phyloP scores from a whole-genome alignment of 2,113 vertebrate species.

The Eurystomus gularis region DNA sequence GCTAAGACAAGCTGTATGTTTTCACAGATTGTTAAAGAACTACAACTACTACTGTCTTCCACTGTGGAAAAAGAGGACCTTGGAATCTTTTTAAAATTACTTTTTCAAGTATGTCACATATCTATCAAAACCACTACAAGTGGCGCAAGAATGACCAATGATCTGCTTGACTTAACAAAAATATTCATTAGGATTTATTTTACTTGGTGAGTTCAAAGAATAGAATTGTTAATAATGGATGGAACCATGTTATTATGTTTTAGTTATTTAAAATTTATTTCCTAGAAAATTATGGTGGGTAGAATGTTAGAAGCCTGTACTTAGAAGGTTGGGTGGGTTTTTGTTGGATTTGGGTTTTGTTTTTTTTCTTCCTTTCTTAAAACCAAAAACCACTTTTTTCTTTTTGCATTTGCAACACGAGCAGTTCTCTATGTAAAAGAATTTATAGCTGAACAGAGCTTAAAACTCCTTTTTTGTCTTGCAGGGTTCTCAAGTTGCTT shows the following conservation, averaged over 20 bases:
- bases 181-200: not conserved
- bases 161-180: not conserved
- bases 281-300: not conserved
- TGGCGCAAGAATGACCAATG: not conserved
- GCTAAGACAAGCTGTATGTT: not conserved
- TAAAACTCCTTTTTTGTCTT: not conserved
- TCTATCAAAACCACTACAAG: not conserved
- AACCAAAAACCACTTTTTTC: not conserved
- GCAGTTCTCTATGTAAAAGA: not conserved
- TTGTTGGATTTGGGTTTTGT: too few species aligned
- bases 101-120: not conserved
- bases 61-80: not conserved
- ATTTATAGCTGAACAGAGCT: not conserved
- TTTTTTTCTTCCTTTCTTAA: not conserved
- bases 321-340: not conserved
- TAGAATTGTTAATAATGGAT: not conserved
- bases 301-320: not conserved
- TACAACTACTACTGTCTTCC: not conserved
- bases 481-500: not conserved
- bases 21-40: not conserved
- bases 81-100: not conserved
- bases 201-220: not conserved
- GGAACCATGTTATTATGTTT: not conserved
- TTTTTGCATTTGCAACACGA: not conserved
- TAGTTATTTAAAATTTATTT: not conserved